Percentiles rank a stretch among this genome's conserved stretches.
These are phyloP conservation scores for Sciurus carolinensis DNA, from an alignment of 2,797 vertebrate genomes.

Conservation along the genomic window DNA sequence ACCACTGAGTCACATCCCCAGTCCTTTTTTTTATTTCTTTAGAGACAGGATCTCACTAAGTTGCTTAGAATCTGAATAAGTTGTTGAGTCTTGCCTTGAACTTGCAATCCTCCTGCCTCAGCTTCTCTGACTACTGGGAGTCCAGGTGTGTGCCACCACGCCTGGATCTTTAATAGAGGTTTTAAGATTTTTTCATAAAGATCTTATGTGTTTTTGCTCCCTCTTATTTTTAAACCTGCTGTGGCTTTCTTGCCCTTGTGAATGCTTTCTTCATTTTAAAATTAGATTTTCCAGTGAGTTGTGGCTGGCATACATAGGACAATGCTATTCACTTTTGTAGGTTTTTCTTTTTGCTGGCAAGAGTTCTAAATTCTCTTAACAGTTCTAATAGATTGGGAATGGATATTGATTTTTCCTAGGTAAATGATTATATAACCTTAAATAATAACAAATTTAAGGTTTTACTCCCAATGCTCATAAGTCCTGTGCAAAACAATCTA, in stretches of 20 bases:
- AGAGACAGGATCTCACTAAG: too few species aligned
- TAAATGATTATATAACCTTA: background rate
- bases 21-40: too few species aligned
- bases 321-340: background rate
- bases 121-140: too few species aligned
- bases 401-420: background rate
- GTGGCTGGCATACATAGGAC: background rate
- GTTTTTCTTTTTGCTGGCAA: background rate
- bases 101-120: too few species aligned
- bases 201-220: background rate
- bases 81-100: too few species aligned
- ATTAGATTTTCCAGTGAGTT: constrained; percentile 16
- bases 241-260: background rate
- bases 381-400: constrained; percentile 8
- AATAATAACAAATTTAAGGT: background rate
- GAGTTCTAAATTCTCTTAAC: constrained; percentile 46
- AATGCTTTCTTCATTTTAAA: background rate
- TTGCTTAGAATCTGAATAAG: too few species aligned
- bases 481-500: too few species aligned
- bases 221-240: background rate
- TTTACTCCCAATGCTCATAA: background rate
- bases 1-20: too few species aligned
- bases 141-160: too few species aligned
- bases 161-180: too few species aligned
- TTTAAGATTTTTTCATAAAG: background rate